A percentile compares a stretch with the other conserved stretches of the same genome.
These are phyloP conservation scores for Nannospalax galili DNA, from an alignment of 2,113 vertebrate species.

Conservation along the genomic window DNA sequence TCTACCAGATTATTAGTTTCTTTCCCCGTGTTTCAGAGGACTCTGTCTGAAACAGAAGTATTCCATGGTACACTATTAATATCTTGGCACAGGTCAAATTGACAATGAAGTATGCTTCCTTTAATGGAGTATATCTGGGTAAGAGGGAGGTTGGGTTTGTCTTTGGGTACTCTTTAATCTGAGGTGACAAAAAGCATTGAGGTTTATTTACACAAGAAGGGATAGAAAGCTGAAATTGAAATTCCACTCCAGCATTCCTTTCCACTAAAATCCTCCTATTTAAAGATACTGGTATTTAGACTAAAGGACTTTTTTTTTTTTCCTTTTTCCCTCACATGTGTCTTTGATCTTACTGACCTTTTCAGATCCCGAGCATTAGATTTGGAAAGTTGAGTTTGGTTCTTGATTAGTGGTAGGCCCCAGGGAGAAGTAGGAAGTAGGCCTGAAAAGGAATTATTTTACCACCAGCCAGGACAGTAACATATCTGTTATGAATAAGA, in stretches of 20 bases:
- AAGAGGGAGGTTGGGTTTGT: conserved; percentile 31
- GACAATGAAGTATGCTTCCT: conserved; percentile 31
- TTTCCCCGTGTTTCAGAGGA: not conserved
- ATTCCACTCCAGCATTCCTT: conserved; percentile 2
- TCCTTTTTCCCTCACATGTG: not conserved
- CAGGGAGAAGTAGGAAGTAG: conserved; percentile 36
- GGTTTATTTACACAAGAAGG: not conserved
- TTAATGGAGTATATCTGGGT: conserved; percentile 1
- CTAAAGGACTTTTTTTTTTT: conserved; percentile 17
- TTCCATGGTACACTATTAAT: conserved; percentile 58
- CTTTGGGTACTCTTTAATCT: not conserved
- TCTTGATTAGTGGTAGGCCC: conserved; percentile 56
- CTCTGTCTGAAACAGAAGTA: conserved; percentile 38
- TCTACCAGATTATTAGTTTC: conserved; percentile 41
- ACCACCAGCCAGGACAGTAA: not conserved
- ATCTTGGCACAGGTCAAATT: conserved; percentile 58
- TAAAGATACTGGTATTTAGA: conserved; percentile 31
- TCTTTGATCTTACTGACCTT: conserved; percentile 72
- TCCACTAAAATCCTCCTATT: conserved; percentile 6
- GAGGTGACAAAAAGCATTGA: conserved; percentile 44
- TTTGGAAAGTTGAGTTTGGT: conserved; percentile 62
- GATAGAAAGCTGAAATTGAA: conserved; percentile 8
- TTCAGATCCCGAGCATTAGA: conserved; percentile 74
- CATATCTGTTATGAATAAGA: not conserved
- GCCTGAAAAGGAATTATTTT: not conserved